Evolutionary conservation across 2,888 invertebrate species (phyloP).

Genomic region (Drosophila tanythrix): DNA sequence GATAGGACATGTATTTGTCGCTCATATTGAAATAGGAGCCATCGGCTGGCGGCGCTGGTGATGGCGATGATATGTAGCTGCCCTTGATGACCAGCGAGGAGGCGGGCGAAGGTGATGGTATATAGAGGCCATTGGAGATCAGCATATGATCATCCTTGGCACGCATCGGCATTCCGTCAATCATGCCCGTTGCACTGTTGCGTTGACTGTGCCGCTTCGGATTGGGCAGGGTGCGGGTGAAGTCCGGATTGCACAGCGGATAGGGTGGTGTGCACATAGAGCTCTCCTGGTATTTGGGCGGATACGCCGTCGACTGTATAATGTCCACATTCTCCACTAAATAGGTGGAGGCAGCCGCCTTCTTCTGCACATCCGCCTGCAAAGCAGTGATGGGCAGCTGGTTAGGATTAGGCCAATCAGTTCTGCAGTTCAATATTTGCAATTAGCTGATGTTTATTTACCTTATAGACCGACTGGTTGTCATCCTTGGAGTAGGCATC

Average conservation of each 20-base stretch:
- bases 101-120: conserved; percentile 83
- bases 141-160: conserved; percentile 84
- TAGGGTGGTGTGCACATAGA: conserved; percentile 83
- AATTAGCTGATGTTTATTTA: conserved; percentile 38
- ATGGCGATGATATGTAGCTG: conserved; percentile 84
- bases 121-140: conserved; percentile 82
- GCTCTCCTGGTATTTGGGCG: conserved; percentile 83
- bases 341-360: conserved; percentile 83
- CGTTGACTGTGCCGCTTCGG: conserved; percentile 83
- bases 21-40: conserved; percentile 84
- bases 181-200: conserved; percentile 73
- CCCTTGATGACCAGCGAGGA: conserved; percentile 83
- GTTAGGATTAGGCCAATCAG: conserved; percentile 45
- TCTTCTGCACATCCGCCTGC: conserved; percentile 83
- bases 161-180: conserved; percentile 74
- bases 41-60: conserved; percentile 83
- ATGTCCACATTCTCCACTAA: conserved; percentile 83
- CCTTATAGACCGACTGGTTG: conserved; percentile 83
- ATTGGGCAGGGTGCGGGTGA: conserved; percentile 83
- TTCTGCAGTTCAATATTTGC: conserved; percentile 10
- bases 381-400: conserved; percentile 82
- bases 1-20: conserved; percentile 84
- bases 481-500: conserved; percentile 84
- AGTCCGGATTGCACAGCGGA: conserved; percentile 82
- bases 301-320: conserved; percentile 83